These are phyloP conservation scores for Enteromius fasciolatus DNA, from an alignment of 2,797 vertebrate species.

Conservation along the genomic window DNA sequence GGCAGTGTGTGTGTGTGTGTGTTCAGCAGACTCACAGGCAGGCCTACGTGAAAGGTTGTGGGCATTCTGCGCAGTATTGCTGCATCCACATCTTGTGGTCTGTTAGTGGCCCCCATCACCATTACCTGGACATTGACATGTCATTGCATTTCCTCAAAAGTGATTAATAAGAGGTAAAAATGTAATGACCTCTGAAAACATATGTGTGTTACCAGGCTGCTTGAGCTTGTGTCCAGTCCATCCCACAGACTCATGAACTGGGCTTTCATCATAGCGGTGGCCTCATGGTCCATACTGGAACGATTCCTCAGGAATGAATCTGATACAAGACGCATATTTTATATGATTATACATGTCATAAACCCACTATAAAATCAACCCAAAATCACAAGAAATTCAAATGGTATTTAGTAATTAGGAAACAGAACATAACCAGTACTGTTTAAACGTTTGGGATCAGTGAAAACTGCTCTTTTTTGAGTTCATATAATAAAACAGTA, in stretches of 20 bases:
- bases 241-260: constrained; percentile 89
- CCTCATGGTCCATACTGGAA: constrained; percentile 82
- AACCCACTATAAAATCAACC: background rate
- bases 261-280: constrained; percentile 87
- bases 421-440: no score
- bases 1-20: background rate
- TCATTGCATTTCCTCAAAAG: background rate
- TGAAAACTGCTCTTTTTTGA: background rate
- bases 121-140: constrained; percentile 72
- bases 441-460: background rate
- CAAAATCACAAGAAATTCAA: background rate
- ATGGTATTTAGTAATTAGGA: background rate
- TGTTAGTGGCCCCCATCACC: constrained; percentile 85
- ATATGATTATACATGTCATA: background rate
- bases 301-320: constrained; percentile 83
- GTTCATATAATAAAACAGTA: no score
- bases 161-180: background rate
- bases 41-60: constrained; percentile 75
- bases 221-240: constrained; percentile 76
- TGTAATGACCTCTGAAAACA: background rate
- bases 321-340: constrained; percentile 52
- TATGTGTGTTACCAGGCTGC: constrained; percentile 72
- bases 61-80: constrained; percentile 84
- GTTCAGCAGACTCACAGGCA: constrained; percentile 73
- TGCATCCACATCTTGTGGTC: constrained; percentile 81